Conservation (phyloP, 1,140 invertebrate genomes). For the Saccostrea echinata region DNA sequence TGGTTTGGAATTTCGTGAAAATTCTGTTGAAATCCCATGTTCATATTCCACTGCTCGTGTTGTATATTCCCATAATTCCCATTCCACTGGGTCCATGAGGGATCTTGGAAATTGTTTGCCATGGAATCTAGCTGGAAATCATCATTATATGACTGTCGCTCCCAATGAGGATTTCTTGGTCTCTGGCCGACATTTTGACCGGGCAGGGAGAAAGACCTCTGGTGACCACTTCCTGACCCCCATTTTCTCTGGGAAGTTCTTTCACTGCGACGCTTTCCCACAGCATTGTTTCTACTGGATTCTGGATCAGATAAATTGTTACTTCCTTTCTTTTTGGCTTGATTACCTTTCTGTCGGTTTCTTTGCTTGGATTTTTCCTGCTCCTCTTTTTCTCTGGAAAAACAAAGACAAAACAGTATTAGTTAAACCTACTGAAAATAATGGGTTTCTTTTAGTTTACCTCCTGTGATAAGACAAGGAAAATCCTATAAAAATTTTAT, state of each 20-base stretch:
- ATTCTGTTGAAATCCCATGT: neutral
- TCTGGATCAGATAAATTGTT: slow-evolving; percentile 48
- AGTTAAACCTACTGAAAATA: neutral
- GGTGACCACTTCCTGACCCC: slow-evolving; percentile 9
- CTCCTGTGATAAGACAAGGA: too few species aligned
- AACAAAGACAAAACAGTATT: neutral
- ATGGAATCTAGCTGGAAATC: neutral
- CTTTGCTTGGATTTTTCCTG: neutral
- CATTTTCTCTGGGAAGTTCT: neutral
- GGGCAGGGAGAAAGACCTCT: slow-evolving; percentile 52
- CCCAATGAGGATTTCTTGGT: neutral
- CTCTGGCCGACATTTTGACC: neutral
- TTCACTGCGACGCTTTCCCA: neutral
- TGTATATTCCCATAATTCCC: neutral
- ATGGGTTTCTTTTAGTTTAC: too few species aligned
- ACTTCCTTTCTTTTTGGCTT: neutral
- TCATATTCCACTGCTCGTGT: neutral
- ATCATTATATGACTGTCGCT: slow-evolving; percentile 3
- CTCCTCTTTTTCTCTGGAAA: slow-evolving; percentile 47
- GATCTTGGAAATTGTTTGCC: neutral
- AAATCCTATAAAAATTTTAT: too few species aligned
- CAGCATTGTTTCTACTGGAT: neutral
- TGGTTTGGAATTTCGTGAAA: neutral
- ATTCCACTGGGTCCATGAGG: neutral
- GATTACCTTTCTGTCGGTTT: neutral